These are phyloP conservation scores for Homarus americanus DNA, from an alignment of 1,140 invertebrate genomes.

Conservation along the genomic window DNA sequence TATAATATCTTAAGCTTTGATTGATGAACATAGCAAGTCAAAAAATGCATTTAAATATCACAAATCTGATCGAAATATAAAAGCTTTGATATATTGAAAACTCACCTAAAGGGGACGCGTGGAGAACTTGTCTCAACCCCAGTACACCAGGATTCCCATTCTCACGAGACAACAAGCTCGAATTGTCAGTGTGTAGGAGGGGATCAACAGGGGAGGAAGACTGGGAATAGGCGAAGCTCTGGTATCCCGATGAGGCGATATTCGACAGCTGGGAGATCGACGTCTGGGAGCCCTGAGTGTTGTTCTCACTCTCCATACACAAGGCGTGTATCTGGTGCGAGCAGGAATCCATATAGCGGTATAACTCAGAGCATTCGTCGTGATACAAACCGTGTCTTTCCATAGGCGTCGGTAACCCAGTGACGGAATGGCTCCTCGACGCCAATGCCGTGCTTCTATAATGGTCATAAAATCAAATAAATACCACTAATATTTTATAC, in stretches of 20 bases:
- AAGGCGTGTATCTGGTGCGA: conserved; percentile 38
- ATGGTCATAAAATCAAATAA: too few relatives aligned
- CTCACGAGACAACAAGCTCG: conserved; percentile 35
- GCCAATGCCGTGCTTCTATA: conserved; percentile 13
- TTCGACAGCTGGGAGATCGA: conserved; percentile 90
- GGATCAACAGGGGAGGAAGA: conserved; percentile 91
- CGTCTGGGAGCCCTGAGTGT: conserved; percentile 79
- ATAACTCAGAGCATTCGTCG: conserved; percentile 38
- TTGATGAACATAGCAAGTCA: background rate
- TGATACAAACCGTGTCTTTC: conserved; percentile 36
- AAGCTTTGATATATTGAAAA: background rate
- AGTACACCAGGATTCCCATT: conserved; percentile 45
- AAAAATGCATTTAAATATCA: background rate
- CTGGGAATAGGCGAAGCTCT: conserved; percentile 93
- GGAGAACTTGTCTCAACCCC: conserved; percentile 44
- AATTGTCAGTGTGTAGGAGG: conserved; percentile 57
- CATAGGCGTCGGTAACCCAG: background rate
- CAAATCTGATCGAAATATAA: background rate
- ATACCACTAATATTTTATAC: too few relatives aligned
- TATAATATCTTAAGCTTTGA: background rate
- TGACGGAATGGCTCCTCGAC: conserved; percentile 49
- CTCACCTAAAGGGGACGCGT: conserved; percentile 60
- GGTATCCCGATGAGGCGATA: conserved; percentile 91
- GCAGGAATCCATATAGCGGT: conserved; percentile 49
- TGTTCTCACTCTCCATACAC: conserved; percentile 56